Conservation (phyloP, 2,888 invertebrate species). For the Leptopilina drosophilae region DNA sequence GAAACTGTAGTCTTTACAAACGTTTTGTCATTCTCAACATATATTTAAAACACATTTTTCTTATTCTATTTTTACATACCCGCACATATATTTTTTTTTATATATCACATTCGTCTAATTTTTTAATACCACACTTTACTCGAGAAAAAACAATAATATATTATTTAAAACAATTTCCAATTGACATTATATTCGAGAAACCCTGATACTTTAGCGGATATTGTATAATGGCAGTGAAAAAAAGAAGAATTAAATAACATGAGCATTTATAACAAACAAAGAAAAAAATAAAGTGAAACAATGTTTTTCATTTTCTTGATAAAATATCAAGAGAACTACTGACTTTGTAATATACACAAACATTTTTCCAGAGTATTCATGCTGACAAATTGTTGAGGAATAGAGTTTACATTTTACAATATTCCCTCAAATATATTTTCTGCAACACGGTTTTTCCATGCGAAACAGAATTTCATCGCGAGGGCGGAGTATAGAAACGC, state of each 20-base stretch:
- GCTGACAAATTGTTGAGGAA: constrained; percentile 8
- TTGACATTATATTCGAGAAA: too few species aligned
- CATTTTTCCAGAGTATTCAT: constrained; percentile 16
- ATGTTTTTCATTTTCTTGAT: neutral
- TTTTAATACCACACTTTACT: neutral
- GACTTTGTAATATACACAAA: constrained; percentile 7
- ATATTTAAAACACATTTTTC: neutral
- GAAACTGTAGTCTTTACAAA: constrained; percentile 14
- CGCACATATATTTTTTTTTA: too few species aligned
- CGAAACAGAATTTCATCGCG: constrained; percentile 17
- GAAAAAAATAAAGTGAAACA: neutral
- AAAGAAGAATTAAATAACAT: neutral
- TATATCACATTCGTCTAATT: neutral
- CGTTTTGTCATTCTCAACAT: neutral
- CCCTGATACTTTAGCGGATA: too few species aligned
- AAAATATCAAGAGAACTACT: neutral
- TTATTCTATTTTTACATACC: neutral
- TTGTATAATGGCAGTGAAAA: neutral
- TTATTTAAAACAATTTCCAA: too few species aligned
- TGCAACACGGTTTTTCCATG: constrained; percentile 22
- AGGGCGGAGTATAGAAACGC: neutral
- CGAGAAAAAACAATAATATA: too few species aligned
- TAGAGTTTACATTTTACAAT: neutral
- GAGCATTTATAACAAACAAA: too few species aligned
- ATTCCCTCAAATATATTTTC: constrained; percentile 29